phyloP scores from a whole-genome alignment of 2,888 invertebrate genomes.

The Neoaliturus tenellus region DNA sequence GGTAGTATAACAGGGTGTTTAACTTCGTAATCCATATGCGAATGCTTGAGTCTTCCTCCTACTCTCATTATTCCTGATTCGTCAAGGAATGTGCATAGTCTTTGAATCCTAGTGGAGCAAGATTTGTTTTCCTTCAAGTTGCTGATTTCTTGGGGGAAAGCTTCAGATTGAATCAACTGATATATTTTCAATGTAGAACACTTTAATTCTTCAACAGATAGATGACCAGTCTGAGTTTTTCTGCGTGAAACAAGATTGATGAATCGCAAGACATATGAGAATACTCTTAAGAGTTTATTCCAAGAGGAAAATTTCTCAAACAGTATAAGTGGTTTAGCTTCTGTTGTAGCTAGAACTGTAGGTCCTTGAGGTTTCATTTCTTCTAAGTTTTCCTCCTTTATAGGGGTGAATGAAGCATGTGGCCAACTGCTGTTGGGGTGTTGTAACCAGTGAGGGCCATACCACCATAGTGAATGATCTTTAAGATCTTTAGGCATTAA shows the following conservation, averaged over 20 bases:
- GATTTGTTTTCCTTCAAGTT: constrained; percentile 18
- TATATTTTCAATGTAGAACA: background rate
- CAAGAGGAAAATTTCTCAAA: background rate
- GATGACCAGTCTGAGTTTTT: background rate
- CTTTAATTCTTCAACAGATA: background rate
- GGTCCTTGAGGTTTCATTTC: background rate
- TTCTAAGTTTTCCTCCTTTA: background rate
- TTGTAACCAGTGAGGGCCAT: constrained; percentile 64
- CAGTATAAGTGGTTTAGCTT: background rate
- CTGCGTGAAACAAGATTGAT: background rate
- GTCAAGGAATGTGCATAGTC: constrained; percentile 48
- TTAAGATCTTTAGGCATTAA: constrained; percentile 60
- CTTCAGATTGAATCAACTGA: background rate
- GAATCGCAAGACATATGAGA: background rate
- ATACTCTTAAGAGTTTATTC: background rate
- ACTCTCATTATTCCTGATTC: constrained; percentile 57
- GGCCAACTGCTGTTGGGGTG: constrained; percentile 50
- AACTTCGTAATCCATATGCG: constrained; percentile 46
- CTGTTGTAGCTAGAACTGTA: background rate
- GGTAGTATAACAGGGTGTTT: constrained; percentile 1
- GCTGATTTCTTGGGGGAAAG: constrained; percentile 16
- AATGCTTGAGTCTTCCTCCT: constrained; percentile 57
- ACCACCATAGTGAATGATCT: constrained; percentile 63
- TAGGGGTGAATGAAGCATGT: background rate
- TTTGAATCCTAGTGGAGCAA: background rate